A percentile compares a stretch with the other conserved stretches of the same genome.
Conservation (phyloP, 2,797 vertebrate genomes). For the Squalus acanthias region DNA sequence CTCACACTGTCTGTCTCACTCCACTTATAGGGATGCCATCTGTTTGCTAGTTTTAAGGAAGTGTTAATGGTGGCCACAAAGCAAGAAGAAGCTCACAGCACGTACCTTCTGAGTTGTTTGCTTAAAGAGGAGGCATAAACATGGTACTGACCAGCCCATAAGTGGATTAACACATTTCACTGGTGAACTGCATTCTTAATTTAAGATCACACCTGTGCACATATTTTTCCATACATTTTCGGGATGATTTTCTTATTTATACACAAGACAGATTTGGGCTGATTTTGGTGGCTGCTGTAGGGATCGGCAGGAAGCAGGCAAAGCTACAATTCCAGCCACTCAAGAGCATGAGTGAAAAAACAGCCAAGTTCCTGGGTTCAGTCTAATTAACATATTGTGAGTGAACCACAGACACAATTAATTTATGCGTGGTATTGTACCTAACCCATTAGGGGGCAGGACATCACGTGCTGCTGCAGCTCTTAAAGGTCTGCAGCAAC, state of each 20-base stretch:
- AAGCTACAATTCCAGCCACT: not conserved
- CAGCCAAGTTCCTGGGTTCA: not conserved
- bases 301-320: not conserved
- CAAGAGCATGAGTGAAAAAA: not conserved
- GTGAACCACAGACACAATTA: not conserved
- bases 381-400: not conserved
- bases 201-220: not conserved
- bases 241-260: not conserved
- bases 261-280: not conserved
- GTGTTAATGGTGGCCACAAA: not conserved
- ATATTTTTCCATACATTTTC: not conserved
- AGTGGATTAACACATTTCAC: not conserved
- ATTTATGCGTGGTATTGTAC: not conserved
- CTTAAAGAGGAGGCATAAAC: not conserved
- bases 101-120: not conserved
- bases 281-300: not conserved
- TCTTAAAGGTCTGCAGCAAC: not conserved
- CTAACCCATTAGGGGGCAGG: not conserved
- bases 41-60: not conserved
- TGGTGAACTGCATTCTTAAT: not conserved
- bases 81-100: not conserved
- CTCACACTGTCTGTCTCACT: not conserved
- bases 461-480: not conserved
- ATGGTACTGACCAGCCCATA: not conserved
- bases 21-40: not conserved